Conservation (phyloP, 2,113 vertebrate species). For the Donacobius atricapilla region DNA sequence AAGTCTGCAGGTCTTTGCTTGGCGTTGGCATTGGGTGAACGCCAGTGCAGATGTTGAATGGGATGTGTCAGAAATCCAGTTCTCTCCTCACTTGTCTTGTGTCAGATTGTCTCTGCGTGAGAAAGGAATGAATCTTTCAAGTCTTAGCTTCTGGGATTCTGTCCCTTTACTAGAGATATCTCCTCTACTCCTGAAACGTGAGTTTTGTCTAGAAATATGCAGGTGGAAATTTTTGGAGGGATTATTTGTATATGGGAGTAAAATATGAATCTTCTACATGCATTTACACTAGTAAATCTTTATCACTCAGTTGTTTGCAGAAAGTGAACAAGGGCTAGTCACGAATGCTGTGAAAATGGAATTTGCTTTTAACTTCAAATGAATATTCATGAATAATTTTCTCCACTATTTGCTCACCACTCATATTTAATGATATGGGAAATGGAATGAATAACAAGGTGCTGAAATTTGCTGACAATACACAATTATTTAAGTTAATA, state of each 20-base stretch:
- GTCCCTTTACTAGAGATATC: neutral
- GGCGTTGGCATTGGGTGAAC: neutral
- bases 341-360: conserved; percentile 16
- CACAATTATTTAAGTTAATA: conserved; percentile 58
- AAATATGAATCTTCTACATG: neutral
- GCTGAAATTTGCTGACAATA: conserved; percentile 52
- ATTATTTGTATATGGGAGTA: neutral
- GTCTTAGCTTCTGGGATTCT: neutral
- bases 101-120: neutral
- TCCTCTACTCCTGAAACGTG: neutral
- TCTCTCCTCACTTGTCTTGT: neutral
- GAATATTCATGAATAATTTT: conserved; percentile 69
- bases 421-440: conserved; percentile 65
- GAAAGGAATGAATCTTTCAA: neutral
- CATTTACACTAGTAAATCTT: neutral
- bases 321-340: conserved; percentile 28
- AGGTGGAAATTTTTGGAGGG: neutral
- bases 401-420: conserved; percentile 50
- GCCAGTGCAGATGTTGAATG: neutral
- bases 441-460: conserved; percentile 57
- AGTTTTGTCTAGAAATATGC: neutral
- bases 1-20: neutral
- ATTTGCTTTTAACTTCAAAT: conserved; percentile 55
- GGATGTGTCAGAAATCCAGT: neutral
- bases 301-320: neutral